phyloP scores from a whole-genome alignment of 2,113 vertebrate genomes.

The Rhabdornis inornatus region DNA sequence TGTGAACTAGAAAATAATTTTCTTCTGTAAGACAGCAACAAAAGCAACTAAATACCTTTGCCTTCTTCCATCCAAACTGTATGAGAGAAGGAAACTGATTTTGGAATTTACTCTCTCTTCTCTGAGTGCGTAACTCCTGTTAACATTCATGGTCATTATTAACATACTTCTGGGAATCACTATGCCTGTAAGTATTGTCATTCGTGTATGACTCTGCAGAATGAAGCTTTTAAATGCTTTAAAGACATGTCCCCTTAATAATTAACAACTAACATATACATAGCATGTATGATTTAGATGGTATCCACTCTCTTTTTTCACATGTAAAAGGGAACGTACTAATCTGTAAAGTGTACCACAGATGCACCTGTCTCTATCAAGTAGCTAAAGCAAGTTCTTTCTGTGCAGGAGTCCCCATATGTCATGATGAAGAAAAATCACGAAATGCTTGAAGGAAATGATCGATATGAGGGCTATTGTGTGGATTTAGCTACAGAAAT shows the following conservation, averaged over 20 bases:
- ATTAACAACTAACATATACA: not conserved
- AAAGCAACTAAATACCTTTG: conserved; percentile 20
- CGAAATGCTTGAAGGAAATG: conserved; percentile 94
- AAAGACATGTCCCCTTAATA: not conserved
- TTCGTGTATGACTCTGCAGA: not conserved
- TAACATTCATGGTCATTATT: conserved; percentile 46
- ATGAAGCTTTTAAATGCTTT: not conserved
- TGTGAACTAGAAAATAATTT: conserved; percentile 2
- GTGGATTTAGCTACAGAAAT: conserved; percentile 98
- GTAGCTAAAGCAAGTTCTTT: conserved; percentile 45
- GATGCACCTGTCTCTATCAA: not conserved
- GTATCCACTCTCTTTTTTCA: not conserved
- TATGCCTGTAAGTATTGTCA: conserved; percentile 40
- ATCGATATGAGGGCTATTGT: conserved; percentile 97
- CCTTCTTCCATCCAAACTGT: conserved; percentile 38
- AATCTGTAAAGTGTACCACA: not conserved
- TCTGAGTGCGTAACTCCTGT: conserved; percentile 18
- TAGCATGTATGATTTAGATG: not conserved
- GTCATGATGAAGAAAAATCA: conserved; percentile 99
- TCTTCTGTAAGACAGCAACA: not conserved
- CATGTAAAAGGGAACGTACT: not conserved
- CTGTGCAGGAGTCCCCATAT: conserved; percentile 91
- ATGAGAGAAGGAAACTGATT: conserved; percentile 34
- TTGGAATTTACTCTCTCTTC: conserved; percentile 34
- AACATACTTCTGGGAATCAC: conserved; percentile 44